These are phyloP conservation scores for Andrena camellia DNA, from an alignment of 2,888 invertebrate species.

Conservation along the genomic window DNA sequence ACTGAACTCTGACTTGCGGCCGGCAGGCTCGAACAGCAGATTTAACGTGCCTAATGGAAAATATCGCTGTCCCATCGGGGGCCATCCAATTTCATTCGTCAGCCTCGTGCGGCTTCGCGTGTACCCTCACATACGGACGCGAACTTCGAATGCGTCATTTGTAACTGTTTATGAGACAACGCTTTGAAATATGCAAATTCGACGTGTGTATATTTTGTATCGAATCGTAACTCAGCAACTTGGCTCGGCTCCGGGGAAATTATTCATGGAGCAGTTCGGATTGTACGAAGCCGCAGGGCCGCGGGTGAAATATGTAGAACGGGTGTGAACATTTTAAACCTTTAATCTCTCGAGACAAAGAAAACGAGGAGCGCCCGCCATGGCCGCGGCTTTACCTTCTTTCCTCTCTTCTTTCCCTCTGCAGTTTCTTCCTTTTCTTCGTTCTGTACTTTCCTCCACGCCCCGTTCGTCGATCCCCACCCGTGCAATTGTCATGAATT, in stretches of 20 bases:
- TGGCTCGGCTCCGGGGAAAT: constrained; percentile 36
- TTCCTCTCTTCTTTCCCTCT: constrained; percentile 45
- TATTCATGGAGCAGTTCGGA: constrained; percentile 33
- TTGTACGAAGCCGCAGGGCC: constrained; percentile 19
- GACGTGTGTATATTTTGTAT: neutral
- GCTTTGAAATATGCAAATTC: neutral
- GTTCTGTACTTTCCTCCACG: constrained; percentile 36
- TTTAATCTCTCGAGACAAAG: constrained; percentile 80
- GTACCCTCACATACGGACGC: no score
- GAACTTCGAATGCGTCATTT: no score
- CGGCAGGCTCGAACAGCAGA: neutral
- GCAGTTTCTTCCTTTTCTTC: constrained; percentile 29
- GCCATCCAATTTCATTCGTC: no score
- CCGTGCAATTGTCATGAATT: constrained; percentile 72
- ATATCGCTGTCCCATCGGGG: no score
- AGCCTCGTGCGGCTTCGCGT: no score
- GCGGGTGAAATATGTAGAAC: constrained; percentile 58
- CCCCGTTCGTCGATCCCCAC: constrained; percentile 41
- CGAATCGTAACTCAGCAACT: constrained; percentile 11
- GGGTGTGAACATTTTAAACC: constrained; percentile 76
- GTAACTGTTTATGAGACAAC: no score
- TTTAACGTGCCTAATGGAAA: neutral
- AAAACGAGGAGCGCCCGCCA: constrained; percentile 76
- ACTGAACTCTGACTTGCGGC: no score
- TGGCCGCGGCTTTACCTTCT: constrained; percentile 69